Base-by-base conservation (phyloP, 2,888 invertebrate genomes). In the Drosophila heteroneura region DNA sequence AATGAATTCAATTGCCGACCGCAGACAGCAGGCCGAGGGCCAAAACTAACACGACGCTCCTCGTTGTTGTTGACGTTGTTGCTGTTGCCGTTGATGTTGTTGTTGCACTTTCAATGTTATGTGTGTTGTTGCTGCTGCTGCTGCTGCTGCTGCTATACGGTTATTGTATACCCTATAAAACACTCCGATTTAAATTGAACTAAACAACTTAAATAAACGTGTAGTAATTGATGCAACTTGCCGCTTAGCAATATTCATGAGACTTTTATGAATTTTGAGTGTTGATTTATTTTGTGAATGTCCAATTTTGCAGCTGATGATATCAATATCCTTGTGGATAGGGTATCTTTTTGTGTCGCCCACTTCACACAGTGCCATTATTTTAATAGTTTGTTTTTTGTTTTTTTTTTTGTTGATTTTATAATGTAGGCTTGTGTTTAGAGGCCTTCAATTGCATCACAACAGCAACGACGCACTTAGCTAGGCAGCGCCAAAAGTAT, bases 1-100 rank as follows among this genome's bases (percentile, higher is more conserved):
- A 85, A 82, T 77, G 81, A 81, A 88, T 82, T 91, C 78, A 91
- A 91, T 89, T 91, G 91, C 83, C 92, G 76, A 90, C 83, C 81
- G 80, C 80, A 85, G 85, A 85, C 77, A 67, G 74, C 74, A 75
- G 79, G 63, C 78, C 69, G 78, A 81, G 75, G 81, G 78, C 75
- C 79, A 74, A 74, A 82, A 76, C 83, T 74, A 83, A 86, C 84
- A 86, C 83, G 82, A 81, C 63, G 83, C 75, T 73, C 49, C 75
- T 68, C 54, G 73, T 61, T 71, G 76, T 74, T 72, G 77, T 74
- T 72, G 77, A 53, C 58, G 70, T 67, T 69, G 82, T 66, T 41
- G 39, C 61, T 41, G 19, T 14, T 22, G 44, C 53, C 56, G 52
- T 49, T 69, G 49, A 60, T 52, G 47, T 47, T 44, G 28, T 28